Base-by-base conservation (phyloP, 2,113 vertebrate species). In the Anarrhichthys ocellatus region DNA sequence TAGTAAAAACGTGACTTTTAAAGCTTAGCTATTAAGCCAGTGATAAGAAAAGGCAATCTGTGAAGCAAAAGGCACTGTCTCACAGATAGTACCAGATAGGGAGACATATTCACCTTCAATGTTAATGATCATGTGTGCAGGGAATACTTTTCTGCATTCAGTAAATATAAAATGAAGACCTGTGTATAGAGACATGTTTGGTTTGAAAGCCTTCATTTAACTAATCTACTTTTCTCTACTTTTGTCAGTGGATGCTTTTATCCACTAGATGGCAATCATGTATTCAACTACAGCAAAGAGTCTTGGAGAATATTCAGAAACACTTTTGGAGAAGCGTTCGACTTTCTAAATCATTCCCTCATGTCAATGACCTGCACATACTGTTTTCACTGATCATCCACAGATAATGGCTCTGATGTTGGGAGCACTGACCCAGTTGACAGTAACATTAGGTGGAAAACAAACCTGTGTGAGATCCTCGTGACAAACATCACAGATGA, bases 191-290 rank as follows among this genome's bases (percentile, higher is more conserved):
- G 4, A 40, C 24, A 17, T 71, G 27, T 73, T 61, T 24, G 52
- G 27, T 73, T 50, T 17, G 1, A 40, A 34, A 63, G 17, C 4
- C 15, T 17, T 3, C 3, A 24, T 32, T 20, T n/a, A 29, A 1
- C 9, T 50, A 5, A 1, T 71, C 1, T 20, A 9, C 10, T 11
- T 18, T 22, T 54, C n/a, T 46, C 9, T 34, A 1, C 11, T 56
- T 48, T 24, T 13, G 9, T 36, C 27, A 58, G 2, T 83, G 59
- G 20, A 42, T 0, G 6, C 32, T 85, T 65, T 44, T 13, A 32
- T 72, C 90, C 87, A 90, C 84, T 22, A 88, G 86, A 83, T 88
- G 88, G 82, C 62, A 83, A 15, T 59, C 24, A 27, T 17, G 29
- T 48, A 32, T 17, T 68, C 1, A 20, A 0, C 4, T 2, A 13